Conservation (phyloP, 2,797 vertebrate species). For the Anguilla marmorata region DNA sequence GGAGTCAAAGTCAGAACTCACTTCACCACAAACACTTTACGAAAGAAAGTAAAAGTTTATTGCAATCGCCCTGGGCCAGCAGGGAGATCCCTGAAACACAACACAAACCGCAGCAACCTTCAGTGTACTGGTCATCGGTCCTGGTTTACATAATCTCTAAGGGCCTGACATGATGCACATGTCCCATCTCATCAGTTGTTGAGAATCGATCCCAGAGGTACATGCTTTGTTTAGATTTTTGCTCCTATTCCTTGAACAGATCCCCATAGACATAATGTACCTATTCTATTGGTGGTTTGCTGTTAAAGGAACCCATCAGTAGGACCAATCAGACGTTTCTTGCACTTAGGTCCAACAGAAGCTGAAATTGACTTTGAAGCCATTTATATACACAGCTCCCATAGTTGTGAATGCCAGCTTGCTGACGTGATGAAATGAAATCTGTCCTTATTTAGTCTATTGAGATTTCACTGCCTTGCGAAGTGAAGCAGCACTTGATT, state of each 20-base stretch:
- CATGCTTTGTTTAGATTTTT: neutral
- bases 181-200: neutral
- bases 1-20: too few species aligned
- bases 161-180: too few species aligned
- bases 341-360: neutral
- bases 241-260: neutral
- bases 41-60: too few species aligned
- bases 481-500: constrained; percentile 33
- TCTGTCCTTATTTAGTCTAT: constrained; percentile 32
- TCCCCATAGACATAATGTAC: neutral
- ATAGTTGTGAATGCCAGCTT: constrained; percentile 14
- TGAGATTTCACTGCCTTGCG: constrained; percentile 14
- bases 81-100: too few species aligned
- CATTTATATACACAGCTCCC: constrained; percentile 5
- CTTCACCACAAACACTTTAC: too few species aligned
- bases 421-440: constrained; percentile 21
- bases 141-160: neutral
- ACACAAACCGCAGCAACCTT: too few species aligned
- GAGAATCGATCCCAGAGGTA: neutral
- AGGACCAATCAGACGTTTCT: neutral
- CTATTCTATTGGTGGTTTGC: neutral
- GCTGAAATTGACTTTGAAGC: neutral
- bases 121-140: too few species aligned
- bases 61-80: too few species aligned
- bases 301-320: neutral